Percentiles rank a stretch among this genome's conserved stretches.
These are phyloP conservation scores for Condylura cristata DNA, from an alignment of 2,113 vertebrate species.

Conservation along the genomic window DNA sequence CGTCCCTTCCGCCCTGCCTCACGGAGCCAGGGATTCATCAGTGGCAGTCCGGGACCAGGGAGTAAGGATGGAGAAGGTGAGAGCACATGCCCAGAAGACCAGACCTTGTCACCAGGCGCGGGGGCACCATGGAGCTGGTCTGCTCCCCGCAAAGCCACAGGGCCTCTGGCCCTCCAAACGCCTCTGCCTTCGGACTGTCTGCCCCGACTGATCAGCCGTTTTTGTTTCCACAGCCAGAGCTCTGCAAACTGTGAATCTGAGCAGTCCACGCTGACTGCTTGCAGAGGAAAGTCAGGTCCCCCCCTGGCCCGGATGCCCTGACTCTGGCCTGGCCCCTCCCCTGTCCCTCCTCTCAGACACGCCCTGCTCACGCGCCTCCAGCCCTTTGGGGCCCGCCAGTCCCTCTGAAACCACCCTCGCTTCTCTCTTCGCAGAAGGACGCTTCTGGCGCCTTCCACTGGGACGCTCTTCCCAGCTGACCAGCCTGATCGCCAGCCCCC, in stretches of 20 bases:
- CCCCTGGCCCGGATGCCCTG: not conserved
- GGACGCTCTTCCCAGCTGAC: fast-evolving
- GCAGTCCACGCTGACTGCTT: not conserved
- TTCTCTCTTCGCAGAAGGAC: not conserved
- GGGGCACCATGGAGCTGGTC: not conserved
- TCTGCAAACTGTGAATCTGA: not conserved
- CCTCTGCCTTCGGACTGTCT: not conserved
- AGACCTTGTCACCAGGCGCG: fast-evolving
- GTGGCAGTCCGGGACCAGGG: too few relatives aligned
- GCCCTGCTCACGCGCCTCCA: too few relatives aligned
- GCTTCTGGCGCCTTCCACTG: not conserved
- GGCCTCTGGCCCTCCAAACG: not conserved
- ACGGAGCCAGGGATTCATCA: too few relatives aligned
- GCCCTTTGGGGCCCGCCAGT: fast-evolving
- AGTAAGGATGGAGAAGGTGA: too few relatives aligned
- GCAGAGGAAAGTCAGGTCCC: not conserved
- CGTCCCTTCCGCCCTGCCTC: too few relatives aligned
- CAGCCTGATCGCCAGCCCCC: not conserved
- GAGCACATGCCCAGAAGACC: not conserved
- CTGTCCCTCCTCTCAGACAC: too few relatives aligned
- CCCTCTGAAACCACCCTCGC: too few relatives aligned
- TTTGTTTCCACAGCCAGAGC: not conserved
- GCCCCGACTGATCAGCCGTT: not conserved
- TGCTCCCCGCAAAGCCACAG: too few relatives aligned
- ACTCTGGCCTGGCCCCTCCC: not conserved